Base-by-base conservation (phyloP, 2,888 invertebrate genomes). In the Anodontia alba region DNA sequence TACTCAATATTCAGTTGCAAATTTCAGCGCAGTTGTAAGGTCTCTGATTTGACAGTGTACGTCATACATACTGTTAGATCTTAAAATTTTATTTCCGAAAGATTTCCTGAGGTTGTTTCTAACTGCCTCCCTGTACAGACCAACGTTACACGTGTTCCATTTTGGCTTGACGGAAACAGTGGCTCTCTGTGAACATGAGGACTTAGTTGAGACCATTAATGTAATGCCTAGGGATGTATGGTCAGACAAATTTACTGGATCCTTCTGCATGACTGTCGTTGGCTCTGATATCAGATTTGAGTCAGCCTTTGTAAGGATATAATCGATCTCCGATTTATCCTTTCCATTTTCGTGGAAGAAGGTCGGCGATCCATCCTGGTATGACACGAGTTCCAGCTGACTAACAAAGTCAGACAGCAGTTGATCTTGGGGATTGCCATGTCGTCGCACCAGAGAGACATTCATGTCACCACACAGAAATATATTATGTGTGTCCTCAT, bases 271-370 rank as follows among this genome's bases (percentile, higher is more conserved):
- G 2, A 57, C n/a, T n/a, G 26, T 29, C 5, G 57, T 3, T 57
- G 57, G 26, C 26, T 23, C 15, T 23, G 29, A 26, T 23, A 26
- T 57, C 12, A 57, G 23, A 26, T 57, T 15, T 15, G 2, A 7
- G 26, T 7, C 38, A 38, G 38, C 7, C 12, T 57, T 57, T 23
- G 57, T 26, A 23, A n/a, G 15, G 26, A 57, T 57, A 15, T 57
- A 23, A 8, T 57, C 15, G n/a, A n/a, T n/a, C n/a, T 57, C 57
- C 3, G 57, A 57, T 15, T 3, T 29, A 57, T 57, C 57, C 29
- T 57, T 57, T 7, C 29, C 29, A 26, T 57, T 57, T 57, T 57
- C 57, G 15, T 57, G 29, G 57, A 57, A 57, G 29, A 57, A 57
- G 15, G 57, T 29, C 5, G 49, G 42, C 2, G 57, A 23, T 57